A percentile compares a stretch with the other conserved stretches of the same genome.
These are phyloP conservation scores for Gymnogyps californianus DNA, from an alignment of 2,113 vertebrate species.

Conservation along the genomic window DNA sequence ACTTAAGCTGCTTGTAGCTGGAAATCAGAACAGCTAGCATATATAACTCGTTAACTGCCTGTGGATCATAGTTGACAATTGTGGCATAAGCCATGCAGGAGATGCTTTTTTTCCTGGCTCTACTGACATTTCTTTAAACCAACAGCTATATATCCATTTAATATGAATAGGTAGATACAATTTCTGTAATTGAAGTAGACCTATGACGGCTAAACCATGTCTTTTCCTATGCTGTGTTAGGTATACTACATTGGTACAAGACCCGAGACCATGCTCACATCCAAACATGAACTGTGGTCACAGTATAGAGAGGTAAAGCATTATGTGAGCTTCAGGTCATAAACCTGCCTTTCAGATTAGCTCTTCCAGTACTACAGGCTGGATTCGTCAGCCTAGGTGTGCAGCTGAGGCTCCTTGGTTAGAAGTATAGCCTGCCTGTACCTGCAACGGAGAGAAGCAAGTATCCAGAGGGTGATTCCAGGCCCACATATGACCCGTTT, in stretches of 20 bases:
- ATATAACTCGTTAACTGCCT: neutral
- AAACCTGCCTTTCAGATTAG: neutral
- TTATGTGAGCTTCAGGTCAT: neutral
- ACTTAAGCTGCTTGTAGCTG: neutral
- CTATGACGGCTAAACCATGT: neutral
- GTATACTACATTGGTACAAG: neutral
- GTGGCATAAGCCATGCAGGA: neutral
- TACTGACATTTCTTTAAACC: neutral
- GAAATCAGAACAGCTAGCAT: neutral
- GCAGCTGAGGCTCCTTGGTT: neutral
- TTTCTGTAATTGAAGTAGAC: neutral
- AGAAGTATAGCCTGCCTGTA: neutral
- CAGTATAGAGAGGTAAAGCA: neutral
- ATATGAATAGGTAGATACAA: neutral
- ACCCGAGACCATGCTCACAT: neutral
- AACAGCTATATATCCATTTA: neutral
- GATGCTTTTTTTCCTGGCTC: neutral
- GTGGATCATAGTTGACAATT: neutral
- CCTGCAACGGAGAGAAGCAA: neutral
- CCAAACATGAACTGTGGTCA: neutral
- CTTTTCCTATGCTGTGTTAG: neutral
- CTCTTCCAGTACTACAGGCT: neutral
- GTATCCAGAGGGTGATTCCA: neutral
- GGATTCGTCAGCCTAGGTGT: neutral
- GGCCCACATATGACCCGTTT: neutral